Base-by-base conservation (phyloP, 1,140 invertebrate species). In the Brachionus calyciflorus region DNA sequence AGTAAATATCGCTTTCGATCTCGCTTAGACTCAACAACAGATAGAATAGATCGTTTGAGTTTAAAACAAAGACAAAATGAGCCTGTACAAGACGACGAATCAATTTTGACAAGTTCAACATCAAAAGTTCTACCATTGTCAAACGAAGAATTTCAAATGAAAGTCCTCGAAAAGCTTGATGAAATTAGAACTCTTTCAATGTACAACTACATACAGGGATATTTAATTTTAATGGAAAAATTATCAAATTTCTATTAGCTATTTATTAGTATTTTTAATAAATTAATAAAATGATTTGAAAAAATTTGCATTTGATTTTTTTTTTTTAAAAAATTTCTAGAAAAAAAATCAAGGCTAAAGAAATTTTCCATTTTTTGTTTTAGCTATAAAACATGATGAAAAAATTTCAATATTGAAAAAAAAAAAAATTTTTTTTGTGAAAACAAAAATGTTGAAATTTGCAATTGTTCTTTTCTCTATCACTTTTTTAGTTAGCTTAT, bases 71-170 rank as follows among this genome's bases (percentile, higher is more conserved):
- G 33, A 55, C 10, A 24, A 14, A 28, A 55, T 28, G 53, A 14
- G 10, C 14, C 21, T 3, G 28, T 24, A 10, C 17, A 53, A 24
- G 14, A 17, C 10, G 21, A n/a, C n/a, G n/a, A n/a, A n/a, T n/a
- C n/a, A n/a, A n/a, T n/a, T n/a, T n/a, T n/a, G n/a, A n/a, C n/a
- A n/a, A n/a, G n/a, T n/a, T n/a, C n/a, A n/a, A n/a, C 10, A n/a
- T 10, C 10, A 55, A 55, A 55, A 28, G n/a, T n/a, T n/a, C n/a
- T n/a, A n/a, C n/a, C 9, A 9, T 33, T 60, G 12, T 33, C 55
- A 33, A n/a, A 60, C 10, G 55, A 60, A 17, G 55, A 60, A 60
- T 60, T 60, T 60, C 55, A 60, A 33, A n/a, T 30, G 14, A 60
- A 37, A 37, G 30, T 37, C 7, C 7, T 60, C 1, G 30, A 60